Evolutionary conservation across 1,140 invertebrate genomes (phyloP).

Genomic region (Halotydeus destructor): DNA sequence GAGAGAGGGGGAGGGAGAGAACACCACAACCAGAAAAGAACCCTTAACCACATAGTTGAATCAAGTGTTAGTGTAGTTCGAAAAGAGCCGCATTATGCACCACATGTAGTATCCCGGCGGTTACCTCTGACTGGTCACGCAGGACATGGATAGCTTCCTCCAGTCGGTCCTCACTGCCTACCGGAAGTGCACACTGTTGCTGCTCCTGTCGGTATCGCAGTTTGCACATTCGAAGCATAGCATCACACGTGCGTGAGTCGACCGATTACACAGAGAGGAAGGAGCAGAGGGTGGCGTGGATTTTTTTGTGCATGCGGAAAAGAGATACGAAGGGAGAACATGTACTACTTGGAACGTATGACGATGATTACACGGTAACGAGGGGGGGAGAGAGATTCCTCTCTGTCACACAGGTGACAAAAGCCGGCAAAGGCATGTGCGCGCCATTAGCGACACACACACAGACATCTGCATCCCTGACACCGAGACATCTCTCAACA

Average conservation of each 20-base stretch:
- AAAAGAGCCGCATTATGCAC: neutral
- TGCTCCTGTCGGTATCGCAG: slow-evolving; percentile 37
- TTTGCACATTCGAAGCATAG: slow-evolving; percentile 22
- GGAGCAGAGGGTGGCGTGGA: slow-evolving; percentile 14
- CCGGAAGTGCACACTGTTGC: slow-evolving; percentile 5
- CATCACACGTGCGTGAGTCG: slow-evolving; percentile 25
- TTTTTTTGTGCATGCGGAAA: neutral
- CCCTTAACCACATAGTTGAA: slow-evolving; percentile 2
- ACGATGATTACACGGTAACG: too few species aligned
- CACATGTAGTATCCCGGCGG: slow-evolving; percentile 6
- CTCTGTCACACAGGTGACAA: too few species aligned
- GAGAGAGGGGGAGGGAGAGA: neutral
- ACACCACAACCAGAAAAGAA: neutral
- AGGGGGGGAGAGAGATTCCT: too few species aligned
- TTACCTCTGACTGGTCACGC: slow-evolving; percentile 51
- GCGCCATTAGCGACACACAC: too few species aligned
- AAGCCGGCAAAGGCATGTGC: too few species aligned
- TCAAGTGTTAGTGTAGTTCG: slow-evolving; percentile 1
- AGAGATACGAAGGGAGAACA: neutral
- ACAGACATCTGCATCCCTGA: too few species aligned
- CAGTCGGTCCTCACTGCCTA: slow-evolving; percentile 37
- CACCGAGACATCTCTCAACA: too few species aligned
- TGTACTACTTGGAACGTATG: too few species aligned
- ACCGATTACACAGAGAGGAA: slow-evolving; percentile 21
- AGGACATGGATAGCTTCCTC: slow-evolving; percentile 75